Evolutionary conservation across 2,888 invertebrate species (phyloP), one percentile per base, ranked within the genome.

Genomic region (Teinopalpus imperialis): DNA sequence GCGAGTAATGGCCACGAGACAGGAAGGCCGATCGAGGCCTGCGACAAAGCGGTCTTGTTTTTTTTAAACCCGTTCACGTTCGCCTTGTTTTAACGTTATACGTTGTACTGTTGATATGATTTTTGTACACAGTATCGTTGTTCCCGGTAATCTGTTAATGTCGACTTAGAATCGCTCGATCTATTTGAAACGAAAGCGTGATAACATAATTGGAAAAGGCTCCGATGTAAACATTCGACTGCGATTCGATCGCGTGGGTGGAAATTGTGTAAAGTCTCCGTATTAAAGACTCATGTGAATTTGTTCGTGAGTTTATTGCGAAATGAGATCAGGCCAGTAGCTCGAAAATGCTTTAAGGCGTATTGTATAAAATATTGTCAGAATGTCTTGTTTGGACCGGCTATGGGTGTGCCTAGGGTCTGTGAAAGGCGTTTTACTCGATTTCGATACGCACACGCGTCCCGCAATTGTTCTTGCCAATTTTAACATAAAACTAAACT

Each of bases 11-110:
- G 69, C 70, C 65, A 64, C 76, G 68, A 67, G 72, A 70, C 81
- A 72, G 77, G 81, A 83, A 83, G 86, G 87, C 86, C 86, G 78
- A 30, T 18, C 71, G 68, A 56, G 63, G 74, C 72, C 82, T 74
- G 71, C 68, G 64, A 77, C 79, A 80, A 80, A 72, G 72, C 61
- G 54, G 56, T 65, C 58, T 71, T 72, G 74, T 74, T 68, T 49
- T n/a, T n/a, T 52, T 53, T 54, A 40, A 53, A 52, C 51, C 45
- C 50, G 46, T 53, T 39, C 43, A 48, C 54, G 66, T 62, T 68
- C 66, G 39, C 32, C 16, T 45, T 27, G 34, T 27, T 62, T 69
- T 65, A 62, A 61, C 56, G 30, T 16, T 21, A 29, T 24, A 14
- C 29, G 21, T 34, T 30, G 39, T 36, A 43, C 43, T 41, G 43